Evolutionary conservation across 2,888 invertebrate species (phyloP).

Genomic region (Cyclophora punctaria): DNA sequence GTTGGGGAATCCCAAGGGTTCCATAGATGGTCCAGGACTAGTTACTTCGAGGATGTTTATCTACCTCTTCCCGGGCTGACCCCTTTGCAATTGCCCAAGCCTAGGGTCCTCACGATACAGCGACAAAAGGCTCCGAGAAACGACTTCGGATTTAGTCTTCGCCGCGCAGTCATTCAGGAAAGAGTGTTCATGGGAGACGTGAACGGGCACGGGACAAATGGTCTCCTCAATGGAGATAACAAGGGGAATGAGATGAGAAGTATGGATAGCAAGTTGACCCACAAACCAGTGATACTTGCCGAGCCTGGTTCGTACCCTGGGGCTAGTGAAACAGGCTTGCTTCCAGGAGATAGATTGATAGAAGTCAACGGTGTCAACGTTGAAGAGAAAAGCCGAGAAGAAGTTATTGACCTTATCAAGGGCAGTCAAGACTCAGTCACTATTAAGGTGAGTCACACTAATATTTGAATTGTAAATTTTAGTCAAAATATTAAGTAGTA

Average conservation of each 20-base stretch:
- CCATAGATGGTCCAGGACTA: conserved; percentile 85
- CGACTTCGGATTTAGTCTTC: conserved; percentile 95
- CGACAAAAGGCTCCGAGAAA: conserved; percentile 88
- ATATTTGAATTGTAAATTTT: conserved; percentile 1
- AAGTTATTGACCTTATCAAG: conserved; percentile 94
- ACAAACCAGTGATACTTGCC: conserved; percentile 88
- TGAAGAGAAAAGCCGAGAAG: conserved; percentile 89
- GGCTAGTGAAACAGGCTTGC: conserved; percentile 86
- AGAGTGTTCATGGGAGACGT: conserved; percentile 66
- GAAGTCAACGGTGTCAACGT: conserved; percentile 93
- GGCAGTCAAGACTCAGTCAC: conserved; percentile 87
- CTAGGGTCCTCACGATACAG: conserved; percentile 84
- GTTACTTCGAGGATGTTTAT: conserved; percentile 83
- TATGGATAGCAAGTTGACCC: conserved; percentile 66
- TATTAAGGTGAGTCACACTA: conserved; percentile 81
- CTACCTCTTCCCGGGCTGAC: conserved; percentile 82
- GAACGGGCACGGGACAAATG: conserved; percentile 46
- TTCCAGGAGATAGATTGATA: conserved; percentile 95
- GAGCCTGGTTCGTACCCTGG: conserved; percentile 89
- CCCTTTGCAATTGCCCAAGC: conserved; percentile 80
- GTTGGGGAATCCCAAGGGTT: conserved; percentile 90
- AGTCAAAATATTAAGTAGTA: conserved; percentile 1
- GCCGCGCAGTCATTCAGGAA: conserved; percentile 89
- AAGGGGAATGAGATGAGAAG: conserved; percentile 48
- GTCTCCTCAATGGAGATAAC: conserved; percentile 51